Evolutionary conservation across 2,888 invertebrate genomes (phyloP), one percentile per base, ranked within the genome.

Genomic region (Caenorhabditis plicata): DNA sequence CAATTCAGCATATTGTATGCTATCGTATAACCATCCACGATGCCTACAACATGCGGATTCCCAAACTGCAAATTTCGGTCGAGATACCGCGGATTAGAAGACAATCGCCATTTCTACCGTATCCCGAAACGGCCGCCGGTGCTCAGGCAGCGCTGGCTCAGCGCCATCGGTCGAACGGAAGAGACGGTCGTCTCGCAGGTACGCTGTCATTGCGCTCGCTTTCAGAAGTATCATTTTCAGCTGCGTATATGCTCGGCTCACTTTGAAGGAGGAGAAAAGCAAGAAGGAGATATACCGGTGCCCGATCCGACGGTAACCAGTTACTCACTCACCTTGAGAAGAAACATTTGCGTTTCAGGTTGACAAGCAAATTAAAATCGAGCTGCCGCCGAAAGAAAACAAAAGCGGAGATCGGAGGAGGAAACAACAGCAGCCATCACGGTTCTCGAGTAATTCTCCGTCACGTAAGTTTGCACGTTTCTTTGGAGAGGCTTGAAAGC

Each of bases 11-110:
- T n/a, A 31, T 44, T 49, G 39, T 31, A 49, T 44, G 41, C 52
- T 52, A 48, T 44, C 42, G 48, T 44, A 48, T 42, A 33, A 49
- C 15, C 36, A 54, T 41, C 33, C 36, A 48, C 48, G 44, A 82
- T 82, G 82, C 82, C 82, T 47, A 82, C 82, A 43, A 82, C 82
- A 56, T 82, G 82, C 61, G 82, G 82, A 55, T 82, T 82, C 71
- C 83, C 82, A 54, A 83, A 82, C 64, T 83, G 82, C 73, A 82
- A 83, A 71, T 78, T 78, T 52, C 77, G 78, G 22, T 79, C 78
- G 27, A 60, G 78, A 23, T 83, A 82, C 48, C 80, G 82, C 42
- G 82, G 82, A 39, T 80, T 81, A 41, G 82, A 82, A 61, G 82
- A 83, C 68, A 82, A 81, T 63, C 80, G 82, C 4, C 82, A 83